Evolutionary conservation across 2,797 vertebrate species (phyloP), one percentile per base, ranked within the genome.

Genomic region (Lagocephalus sceleratus): DNA sequence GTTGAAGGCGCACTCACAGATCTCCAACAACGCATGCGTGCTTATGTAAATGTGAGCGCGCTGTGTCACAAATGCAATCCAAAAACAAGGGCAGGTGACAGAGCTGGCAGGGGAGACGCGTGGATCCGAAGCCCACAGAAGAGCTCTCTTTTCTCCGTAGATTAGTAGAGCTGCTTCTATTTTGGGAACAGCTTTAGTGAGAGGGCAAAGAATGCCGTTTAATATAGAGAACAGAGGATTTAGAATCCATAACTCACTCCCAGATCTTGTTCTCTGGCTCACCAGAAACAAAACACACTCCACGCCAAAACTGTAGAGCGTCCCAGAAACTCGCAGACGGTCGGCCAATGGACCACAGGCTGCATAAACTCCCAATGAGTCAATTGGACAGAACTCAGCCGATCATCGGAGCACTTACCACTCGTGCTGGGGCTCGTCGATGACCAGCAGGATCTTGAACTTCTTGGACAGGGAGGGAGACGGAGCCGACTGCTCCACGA

Each of bases 401-500:
- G 47, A 26, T 51, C 49, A 15, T 51, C 32, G 40, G 5, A 38
- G 43, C 63, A 90, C 94, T 91, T 87, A 99, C 97, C 97, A 99
- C 84, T 98, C 97, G 29, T 94, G 90, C 70, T 96, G 94, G 5
- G 93, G 92, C 78, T 95, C 94, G 53, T 99, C 97, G 23, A 98
- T 91, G 69, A 98, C 90, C 88, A 99, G 87, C 52, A 99, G 92
- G 82, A 95, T 81, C 90, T 95, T 97, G 90, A 94, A 94, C 90
- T 91, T 97, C 87, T 91, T 92, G 78, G 91, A 90, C 7, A 91
- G 76, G 32, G 90, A 87, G 0, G 91, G 76, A 46, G 91, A 79
- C 0, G 91, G 71, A 45, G 90, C 86, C 0, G 87, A 81, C 63
- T 81, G 95, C 78, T 96, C 95, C 82, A 96, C 94, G 60, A 98